Percentiles rank a stretch among this genome's conserved stretches.
Conservation (phyloP, 2,113 vertebrate species). For the Sebastes schlegelii region DNA sequence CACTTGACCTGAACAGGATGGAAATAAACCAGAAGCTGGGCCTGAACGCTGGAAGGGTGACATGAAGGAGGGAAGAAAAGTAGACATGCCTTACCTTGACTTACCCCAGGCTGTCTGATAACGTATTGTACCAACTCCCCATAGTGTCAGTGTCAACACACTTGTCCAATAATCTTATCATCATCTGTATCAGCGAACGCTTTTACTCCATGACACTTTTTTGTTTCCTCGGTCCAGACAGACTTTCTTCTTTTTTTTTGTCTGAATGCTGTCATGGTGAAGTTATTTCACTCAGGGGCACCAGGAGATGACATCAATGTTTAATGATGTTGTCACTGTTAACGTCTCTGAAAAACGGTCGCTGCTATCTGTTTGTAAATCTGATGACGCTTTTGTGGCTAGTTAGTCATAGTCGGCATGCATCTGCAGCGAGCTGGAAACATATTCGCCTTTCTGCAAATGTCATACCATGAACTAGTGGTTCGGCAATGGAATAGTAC, state of each 20-base stretch:
- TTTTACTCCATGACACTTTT: conserved; percentile 32
- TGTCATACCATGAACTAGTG: neutral
- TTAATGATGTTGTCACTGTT: conserved; percentile 52
- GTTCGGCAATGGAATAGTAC: conserved; percentile 7
- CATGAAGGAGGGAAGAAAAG: conserved; percentile 28
- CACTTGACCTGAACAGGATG: conserved; percentile 54
- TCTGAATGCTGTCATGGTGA: conserved; percentile 38
- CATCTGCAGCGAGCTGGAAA: conserved; percentile 43
- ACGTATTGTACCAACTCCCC: conserved; percentile 33
- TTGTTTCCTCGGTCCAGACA: conserved; percentile 18
- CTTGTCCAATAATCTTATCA: conserved; percentile 40
- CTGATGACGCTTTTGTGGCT: conserved; percentile 55
- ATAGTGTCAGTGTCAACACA: conserved; percentile 28
- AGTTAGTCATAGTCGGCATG: conserved; percentile 50
- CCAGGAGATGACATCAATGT: conserved; percentile 58
- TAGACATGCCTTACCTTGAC: conserved; percentile 41
- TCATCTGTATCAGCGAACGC: conserved; percentile 31
- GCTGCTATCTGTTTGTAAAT: conserved; percentile 56
- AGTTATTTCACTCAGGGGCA: conserved; percentile 44
- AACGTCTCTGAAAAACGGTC: conserved; percentile 38
- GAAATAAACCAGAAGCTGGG: conserved; percentile 71
- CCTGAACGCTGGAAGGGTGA: conserved; percentile 19
- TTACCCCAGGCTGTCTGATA: conserved; percentile 45
- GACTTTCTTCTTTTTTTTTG: conserved; percentile 11
- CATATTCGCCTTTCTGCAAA: conserved; percentile 31